These are phyloP conservation scores for Oxycera nigricornis DNA, from an alignment of 2,888 invertebrate genomes.

Conservation along the genomic window DNA sequence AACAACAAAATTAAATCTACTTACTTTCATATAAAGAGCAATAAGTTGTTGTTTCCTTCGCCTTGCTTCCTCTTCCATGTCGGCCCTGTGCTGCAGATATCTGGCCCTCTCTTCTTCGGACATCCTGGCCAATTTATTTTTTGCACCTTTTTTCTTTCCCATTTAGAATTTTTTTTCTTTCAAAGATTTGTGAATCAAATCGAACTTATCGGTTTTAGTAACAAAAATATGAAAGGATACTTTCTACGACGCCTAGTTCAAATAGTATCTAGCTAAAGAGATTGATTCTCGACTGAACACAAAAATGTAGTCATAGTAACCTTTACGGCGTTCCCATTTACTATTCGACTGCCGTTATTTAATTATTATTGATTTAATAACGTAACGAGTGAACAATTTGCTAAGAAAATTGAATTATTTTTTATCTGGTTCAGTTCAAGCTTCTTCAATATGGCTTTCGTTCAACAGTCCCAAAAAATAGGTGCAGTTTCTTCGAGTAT, in stretches of 20 bases:
- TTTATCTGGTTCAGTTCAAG: no score
- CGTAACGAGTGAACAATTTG: background rate
- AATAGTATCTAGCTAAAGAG: no score
- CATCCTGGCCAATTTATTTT: slow-evolving; percentile 80
- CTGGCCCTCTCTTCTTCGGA: slow-evolving; percentile 82
- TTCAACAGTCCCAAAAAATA: background rate
- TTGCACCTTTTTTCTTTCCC: slow-evolving; percentile 72
- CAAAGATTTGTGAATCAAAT: background rate
- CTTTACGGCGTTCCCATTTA: background rate
- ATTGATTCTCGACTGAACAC: background rate
- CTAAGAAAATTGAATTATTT: background rate
- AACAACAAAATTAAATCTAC: background rate
- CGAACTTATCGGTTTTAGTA: background rate
- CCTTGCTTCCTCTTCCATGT: slow-evolving; percentile 81
- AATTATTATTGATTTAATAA: background rate
- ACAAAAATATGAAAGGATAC: no score
- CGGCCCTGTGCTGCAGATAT: slow-evolving; percentile 82
- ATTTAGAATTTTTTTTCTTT: slow-evolving; percentile 52
- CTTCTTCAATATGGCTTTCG: background rate
- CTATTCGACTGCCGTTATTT: background rate
- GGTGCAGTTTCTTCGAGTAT: background rate
- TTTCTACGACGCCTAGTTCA: no score
- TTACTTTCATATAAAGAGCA: slow-evolving; percentile 80
- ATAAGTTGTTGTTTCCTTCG: slow-evolving; percentile 82
- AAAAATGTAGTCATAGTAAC: background rate